Evolutionary conservation across 2,113 vertebrate species (phyloP), one percentile per base, ranked within the genome.

Genomic region (Cryptomyrus ogoouensis): DNA sequence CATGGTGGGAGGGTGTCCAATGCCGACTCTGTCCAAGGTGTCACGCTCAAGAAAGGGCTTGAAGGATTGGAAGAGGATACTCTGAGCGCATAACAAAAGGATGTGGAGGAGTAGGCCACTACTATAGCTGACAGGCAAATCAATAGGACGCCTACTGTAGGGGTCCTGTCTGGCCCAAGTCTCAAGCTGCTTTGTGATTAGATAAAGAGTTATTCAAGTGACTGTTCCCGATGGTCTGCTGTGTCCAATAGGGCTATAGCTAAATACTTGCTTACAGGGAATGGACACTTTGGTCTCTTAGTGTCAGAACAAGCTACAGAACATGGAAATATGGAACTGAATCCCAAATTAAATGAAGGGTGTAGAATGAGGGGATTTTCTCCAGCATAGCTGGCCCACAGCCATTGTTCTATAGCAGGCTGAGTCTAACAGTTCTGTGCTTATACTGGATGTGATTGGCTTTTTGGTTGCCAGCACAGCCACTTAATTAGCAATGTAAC

Each of bases 111-210:
- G 46, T 44, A 53, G 49, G 88, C 66, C 74, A 31, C 46, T 24
- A 39, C 42, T 89, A n/a, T 89, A 52, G 46, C 74, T 42, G 74
- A 83, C 70, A 39, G 42, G 74, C 47, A 39, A 83, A 83, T 89
- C 88, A 89, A 89, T 89, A 89, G 88, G 35, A 56, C 49, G 50
- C 27, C 74, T 83, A 89, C 50, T 50, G 49, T 83, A 53, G n/a
- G 74, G 70, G 47, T 89, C 88, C 74, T 53, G 6, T 80, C 88
- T 52, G n/a, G 66, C 66, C 27, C 17, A 31, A 50, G 27, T 89
- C 35, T 89, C 49, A 35, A 53, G 50, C 47, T 8, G 17, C 35
- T 83, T 74, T 52, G 77, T 77, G 74, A 77, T 42, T 24, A 15
- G 88, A 87, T 87, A 52, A 87, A 53, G 13, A 53, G 85, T 87